These are phyloP conservation scores for Origma solitaria DNA, from an alignment of 2,113 vertebrate genomes.

Conservation along the genomic window DNA sequence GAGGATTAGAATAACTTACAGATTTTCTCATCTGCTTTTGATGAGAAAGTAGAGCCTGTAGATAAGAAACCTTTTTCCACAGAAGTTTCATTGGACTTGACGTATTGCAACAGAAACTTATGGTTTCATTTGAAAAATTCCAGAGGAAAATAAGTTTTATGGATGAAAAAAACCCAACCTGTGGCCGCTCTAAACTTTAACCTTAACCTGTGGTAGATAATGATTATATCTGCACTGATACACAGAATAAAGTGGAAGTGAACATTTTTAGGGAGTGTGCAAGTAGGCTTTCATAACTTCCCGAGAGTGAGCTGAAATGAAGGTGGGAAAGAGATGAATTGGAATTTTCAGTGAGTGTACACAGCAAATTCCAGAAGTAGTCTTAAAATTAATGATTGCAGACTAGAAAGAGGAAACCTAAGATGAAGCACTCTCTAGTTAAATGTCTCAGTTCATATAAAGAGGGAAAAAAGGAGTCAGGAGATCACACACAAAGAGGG, in stretches of 20 bases:
- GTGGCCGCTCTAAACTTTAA: background rate
- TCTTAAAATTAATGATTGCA: background rate
- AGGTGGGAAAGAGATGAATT: background rate
- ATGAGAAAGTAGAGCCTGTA: background rate
- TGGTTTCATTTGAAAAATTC: background rate
- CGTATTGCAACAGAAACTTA: background rate
- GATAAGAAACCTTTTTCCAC: background rate
- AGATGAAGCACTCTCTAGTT: background rate
- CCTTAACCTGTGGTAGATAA: background rate
- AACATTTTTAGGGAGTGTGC: background rate
- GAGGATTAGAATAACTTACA: background rate
- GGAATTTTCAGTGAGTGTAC: background rate
- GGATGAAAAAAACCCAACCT: background rate
- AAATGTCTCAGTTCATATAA: background rate
- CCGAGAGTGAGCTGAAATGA: background rate
- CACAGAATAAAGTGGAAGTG: background rate
- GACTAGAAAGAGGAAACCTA: background rate
- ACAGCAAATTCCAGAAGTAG: background rate
- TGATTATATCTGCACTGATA: background rate
- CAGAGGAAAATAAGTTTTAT: background rate
- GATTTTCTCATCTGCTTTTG: background rate
- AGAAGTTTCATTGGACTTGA: background rate
- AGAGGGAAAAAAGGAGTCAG: background rate
- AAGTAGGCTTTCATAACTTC: background rate
- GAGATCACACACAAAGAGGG: background rate